These are phyloP conservation scores for Henricia sp. DNA, from an alignment of 53 echinoderm and acorn worm genomes.

Conservation along the genomic window DNA sequence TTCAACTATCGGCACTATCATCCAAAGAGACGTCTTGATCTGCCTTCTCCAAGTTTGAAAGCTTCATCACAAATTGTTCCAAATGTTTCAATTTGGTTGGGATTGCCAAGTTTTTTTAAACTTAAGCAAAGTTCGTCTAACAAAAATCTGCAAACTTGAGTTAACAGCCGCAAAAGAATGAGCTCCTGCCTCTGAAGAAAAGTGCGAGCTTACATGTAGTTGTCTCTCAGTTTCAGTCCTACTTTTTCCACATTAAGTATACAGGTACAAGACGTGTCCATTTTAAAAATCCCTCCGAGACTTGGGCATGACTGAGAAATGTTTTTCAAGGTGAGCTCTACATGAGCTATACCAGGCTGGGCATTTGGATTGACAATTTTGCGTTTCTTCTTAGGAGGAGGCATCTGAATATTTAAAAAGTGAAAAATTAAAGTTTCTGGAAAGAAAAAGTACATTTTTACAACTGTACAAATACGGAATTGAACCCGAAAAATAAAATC, in stretches of 20 bases:
- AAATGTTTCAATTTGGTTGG: constrained; percentile 52
- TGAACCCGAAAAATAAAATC: too few relatives aligned
- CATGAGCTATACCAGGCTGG: too few relatives aligned
- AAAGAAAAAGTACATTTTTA: too few relatives aligned
- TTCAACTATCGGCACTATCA: neutral
- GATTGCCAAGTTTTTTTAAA: constrained; percentile 64
- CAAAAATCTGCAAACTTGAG: constrained; percentile 2
- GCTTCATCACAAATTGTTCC: constrained; percentile 61
- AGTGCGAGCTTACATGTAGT: neutral
- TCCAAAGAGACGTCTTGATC: neutral
- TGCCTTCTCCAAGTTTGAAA: constrained; percentile 2
- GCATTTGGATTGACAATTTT: too few relatives aligned
- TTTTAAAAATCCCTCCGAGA: constrained; percentile 13
- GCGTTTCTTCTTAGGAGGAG: too few relatives aligned
- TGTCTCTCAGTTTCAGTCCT: constrained; percentile 23
- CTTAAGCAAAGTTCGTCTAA: constrained; percentile 41
- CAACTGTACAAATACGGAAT: too few relatives aligned
- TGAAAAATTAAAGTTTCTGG: too few relatives aligned
- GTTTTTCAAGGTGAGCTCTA: neutral
- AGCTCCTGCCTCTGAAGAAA: neutral
- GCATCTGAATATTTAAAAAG: too few relatives aligned
- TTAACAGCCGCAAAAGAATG: constrained; percentile 1
- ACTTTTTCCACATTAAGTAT: constrained; percentile 21
- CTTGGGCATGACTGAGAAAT: constrained; percentile 29
- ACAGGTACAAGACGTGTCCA: constrained; percentile 52